Conservation (phyloP, 2,113 vertebrate species). For the Paramisgurnus dabryanus region DNA sequence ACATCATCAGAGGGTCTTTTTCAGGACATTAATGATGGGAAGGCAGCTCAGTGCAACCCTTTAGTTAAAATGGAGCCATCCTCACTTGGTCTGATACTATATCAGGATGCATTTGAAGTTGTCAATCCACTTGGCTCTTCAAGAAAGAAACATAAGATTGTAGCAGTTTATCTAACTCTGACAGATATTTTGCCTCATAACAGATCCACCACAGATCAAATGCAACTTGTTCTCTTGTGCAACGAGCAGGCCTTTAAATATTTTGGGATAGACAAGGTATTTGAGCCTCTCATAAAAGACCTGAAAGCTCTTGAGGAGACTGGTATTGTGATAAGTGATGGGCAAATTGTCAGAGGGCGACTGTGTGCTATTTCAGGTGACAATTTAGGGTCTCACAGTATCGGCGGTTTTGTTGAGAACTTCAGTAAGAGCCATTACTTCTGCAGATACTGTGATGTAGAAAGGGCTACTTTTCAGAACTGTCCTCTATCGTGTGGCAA, state of each 20-base stretch:
- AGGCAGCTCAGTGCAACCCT: background rate
- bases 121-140: background rate
- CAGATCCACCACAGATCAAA: constrained; percentile 1
- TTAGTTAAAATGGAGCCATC: background rate
- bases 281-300: constrained; percentile 38
- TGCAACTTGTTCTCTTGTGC: background rate
- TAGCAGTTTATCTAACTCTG: constrained; percentile 7
- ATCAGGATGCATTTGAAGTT: background rate
- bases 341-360: constrained; percentile 10
- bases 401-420: background rate
- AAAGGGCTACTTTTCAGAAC: background rate
- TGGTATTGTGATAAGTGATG: constrained; percentile 17
- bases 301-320: constrained; percentile 29
- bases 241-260: constrained; percentile 20
- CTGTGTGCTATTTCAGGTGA: background rate
- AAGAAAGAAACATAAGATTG: background rate
- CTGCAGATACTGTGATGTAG: background rate
- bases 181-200: constrained; percentile 26
- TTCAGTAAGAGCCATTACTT: background rate
- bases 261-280: constrained; percentile 34
- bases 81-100: background rate
- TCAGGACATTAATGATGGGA: background rate
- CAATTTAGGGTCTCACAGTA: constrained; percentile 6
- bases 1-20: constrained; percentile 3
- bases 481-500: background rate